Evolutionary conservation across 1,140 invertebrate species (phyloP).

Genomic region (Drosophila sp.): DNA sequence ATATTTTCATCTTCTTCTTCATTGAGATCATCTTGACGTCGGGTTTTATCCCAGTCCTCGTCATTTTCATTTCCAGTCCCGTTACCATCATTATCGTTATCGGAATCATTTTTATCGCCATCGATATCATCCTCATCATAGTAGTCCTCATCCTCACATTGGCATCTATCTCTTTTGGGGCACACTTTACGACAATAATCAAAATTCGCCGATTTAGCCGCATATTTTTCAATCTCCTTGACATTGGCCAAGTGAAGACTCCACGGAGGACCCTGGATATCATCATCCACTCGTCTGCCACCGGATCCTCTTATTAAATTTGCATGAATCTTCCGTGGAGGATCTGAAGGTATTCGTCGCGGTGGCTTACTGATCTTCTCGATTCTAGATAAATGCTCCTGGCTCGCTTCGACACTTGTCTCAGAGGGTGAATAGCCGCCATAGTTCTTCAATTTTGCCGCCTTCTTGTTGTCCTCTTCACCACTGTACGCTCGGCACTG

Average conservation of each 20-base stretch:
- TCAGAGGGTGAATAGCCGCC: constrained; percentile 46
- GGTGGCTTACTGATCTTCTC: constrained; percentile 44
- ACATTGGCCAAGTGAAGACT: not conserved
- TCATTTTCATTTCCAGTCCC: too few species aligned
- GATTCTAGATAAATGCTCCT: constrained; percentile 20
- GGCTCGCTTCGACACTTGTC: constrained; percentile 14
- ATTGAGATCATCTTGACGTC: too few species aligned
- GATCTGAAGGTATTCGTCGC: not conserved
- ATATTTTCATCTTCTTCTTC: too few species aligned
- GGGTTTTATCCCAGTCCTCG: too few species aligned
- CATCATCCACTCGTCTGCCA: not conserved
- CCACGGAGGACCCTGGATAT: not conserved
- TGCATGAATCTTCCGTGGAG: too few species aligned
- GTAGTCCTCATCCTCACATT: not conserved
- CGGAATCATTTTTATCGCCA: not conserved
- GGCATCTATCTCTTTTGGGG: not conserved
- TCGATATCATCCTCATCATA: not conserved
- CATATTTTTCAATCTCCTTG: not conserved
- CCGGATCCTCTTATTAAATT: not conserved
- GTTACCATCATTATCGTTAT: not conserved
- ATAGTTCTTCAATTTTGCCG: constrained; percentile 19
- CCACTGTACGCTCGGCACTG: constrained; percentile 14
- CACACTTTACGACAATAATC: not conserved
- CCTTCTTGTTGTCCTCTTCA: not conserved
- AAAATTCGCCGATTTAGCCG: not conserved